phyloP scores from a whole-genome alignment of 2,113 vertebrate genomes.

The Orcinus orca region DNA sequence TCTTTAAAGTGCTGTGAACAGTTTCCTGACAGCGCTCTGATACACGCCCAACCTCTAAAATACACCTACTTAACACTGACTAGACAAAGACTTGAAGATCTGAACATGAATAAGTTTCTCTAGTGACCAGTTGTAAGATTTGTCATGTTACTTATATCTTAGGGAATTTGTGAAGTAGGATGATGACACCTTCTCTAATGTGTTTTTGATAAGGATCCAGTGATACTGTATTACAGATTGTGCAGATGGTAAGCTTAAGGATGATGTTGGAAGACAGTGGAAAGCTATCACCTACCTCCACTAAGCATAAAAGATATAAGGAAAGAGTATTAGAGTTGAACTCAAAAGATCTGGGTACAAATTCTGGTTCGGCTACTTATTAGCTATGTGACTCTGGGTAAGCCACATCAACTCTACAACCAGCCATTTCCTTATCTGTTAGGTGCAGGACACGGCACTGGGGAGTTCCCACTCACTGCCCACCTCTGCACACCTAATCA shows the following conservation, averaged over 20 bases:
- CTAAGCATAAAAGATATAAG: background rate
- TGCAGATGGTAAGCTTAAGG: slow-evolving; percentile 5
- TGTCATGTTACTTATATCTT: background rate
- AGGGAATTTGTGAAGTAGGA: background rate
- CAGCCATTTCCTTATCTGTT: slow-evolving; percentile 15
- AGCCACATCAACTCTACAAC: background rate
- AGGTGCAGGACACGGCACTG: background rate
- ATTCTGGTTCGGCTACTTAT: background rate
- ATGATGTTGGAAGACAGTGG: background rate
- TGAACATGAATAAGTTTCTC: background rate
- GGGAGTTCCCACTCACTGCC: background rate
- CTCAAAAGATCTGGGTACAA: background rate
- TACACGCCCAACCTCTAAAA: background rate
- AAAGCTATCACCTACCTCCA: background rate
- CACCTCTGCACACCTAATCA: background rate
- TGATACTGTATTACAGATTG: background rate
- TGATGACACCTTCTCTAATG: background rate
- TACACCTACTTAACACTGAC: background rate
- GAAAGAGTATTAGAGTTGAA: background rate
- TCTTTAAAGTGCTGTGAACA: slow-evolving; percentile 24
- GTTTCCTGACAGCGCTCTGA: slow-evolving; percentile 1
- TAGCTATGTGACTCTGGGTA: background rate
- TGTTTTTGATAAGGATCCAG: background rate
- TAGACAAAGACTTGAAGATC: slow-evolving; percentile 11
- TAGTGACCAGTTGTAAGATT: background rate